Base-by-base conservation (phyloP, 2,888 invertebrate genomes). In the Agelastica alni region DNA sequence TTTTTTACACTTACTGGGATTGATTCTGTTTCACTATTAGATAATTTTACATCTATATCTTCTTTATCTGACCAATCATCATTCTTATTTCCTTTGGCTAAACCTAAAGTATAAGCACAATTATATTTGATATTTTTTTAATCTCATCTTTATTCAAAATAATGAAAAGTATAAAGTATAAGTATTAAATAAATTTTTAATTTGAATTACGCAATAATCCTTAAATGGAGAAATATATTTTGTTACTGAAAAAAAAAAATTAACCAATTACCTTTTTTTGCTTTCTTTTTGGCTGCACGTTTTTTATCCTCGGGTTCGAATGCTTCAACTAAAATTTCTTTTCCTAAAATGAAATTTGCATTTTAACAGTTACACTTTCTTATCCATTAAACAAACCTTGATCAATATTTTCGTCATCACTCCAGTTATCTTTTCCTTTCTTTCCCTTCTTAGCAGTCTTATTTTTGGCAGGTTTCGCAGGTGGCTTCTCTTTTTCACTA, bases 211-310 rank as follows among this genome's bases (percentile, higher is more conserved):
- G n/a, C n/a, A n/a, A n/a, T n/a, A n/a, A n/a, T n/a, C n/a, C n/a
- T n/a, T n/a, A n/a, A n/a, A n/a, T n/a, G n/a, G n/a, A n/a, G n/a
- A n/a, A n/a, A n/a, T n/a, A n/a, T n/a, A n/a, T n/a, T 5, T 22
- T 22, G 22, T 5, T 22, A 7, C 22, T 7, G 22, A 5, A 5
- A 22, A 22, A 5, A 22, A 22, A 22, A 5, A 22, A 22, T 5
- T 26, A 26, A 26, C 6, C 9, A 2, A 26, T 52, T 20, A 59
- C 56, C 66, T 79, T 83, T 83, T 68, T 82, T 84, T 66, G 79
- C 80, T 26, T 77, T 70, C 65, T 81, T 82, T 65, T 81, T 82
- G 1, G 71, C 69, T 6, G 71, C 76, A 22, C 79, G 74, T 59
- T 48, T 46, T 34, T 9, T 26, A 6, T 53, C 45, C 6, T 26